Evolutionary conservation across 2,888 invertebrate species (phyloP), one percentile per base, ranked within the genome.

Genomic region (Caenorhabditis sp.): DNA sequence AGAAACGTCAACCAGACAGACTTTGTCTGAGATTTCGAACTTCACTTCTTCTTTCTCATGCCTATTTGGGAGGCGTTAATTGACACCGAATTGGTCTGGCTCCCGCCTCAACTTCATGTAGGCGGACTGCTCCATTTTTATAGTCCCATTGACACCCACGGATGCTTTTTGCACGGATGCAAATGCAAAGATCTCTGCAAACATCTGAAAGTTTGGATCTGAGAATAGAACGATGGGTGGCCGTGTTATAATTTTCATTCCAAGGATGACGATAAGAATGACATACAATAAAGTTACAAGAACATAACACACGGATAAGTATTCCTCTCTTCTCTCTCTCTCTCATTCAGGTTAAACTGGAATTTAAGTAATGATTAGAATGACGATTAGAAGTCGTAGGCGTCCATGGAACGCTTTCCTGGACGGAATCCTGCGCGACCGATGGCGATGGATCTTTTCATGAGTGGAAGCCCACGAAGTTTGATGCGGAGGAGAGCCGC

Each of bases 361-460:
- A n/a, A n/a, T 38, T 12, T 38, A 2, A 2, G 38, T 38, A 10
- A 38, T 10, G 38, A 38, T 35, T 35, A 6, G 12, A 38, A 38
- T 38, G 38, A 10, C 38, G 12, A 38, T 38, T 28, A 70, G 26
- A 47, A 59, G 22, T 58, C 58, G 44, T 19, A 69, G 51, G 56
- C 14, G 44, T 59, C 72, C 8, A 69, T 7, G 12, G 79, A 38
- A 6, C 86, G 74, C 35, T 86, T 86, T 35, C 86, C 84, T 5
- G 84, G 86, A 14, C 85, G 56, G 54, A 85, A 85, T 19, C 74
- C 63, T n/a, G 64, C 59, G 5, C 84, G 69, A 12, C 84, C 84
- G 54, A 80, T 51, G 1, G 80, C 80, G 26, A 73, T 59, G 14
- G 72, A 72, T 19, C 44, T 31, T 19, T 80, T 80, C 76, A 76